These are phyloP conservation scores for Lamellibrachia columna DNA, from an alignment of 2,888 invertebrate species.

Conservation along the genomic window DNA sequence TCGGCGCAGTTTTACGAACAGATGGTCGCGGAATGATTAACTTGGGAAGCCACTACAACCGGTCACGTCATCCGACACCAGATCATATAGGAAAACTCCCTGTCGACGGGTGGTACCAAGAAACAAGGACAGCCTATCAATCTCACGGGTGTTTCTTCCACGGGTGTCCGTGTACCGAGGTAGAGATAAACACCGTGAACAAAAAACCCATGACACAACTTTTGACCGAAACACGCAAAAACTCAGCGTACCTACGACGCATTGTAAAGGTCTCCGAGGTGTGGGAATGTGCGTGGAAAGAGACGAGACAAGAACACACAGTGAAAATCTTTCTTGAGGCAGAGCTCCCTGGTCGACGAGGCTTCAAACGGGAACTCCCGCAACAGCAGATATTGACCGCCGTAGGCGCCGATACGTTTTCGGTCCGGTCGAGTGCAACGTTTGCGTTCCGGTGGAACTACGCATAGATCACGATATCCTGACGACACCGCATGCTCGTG, in stretches of 20 bases:
- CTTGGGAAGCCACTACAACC: background rate
- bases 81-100: background rate
- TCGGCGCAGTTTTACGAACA: background rate
- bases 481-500: background rate
- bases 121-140: conserved; percentile 23
- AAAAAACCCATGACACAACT: background rate
- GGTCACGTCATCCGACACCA: background rate
- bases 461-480: background rate
- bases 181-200: background rate
- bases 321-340: background rate
- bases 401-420: background rate
- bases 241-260: background rate
- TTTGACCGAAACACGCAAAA: background rate
- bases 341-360: background rate
- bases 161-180: conserved; percentile 27
- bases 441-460: background rate
- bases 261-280: conserved; percentile 31
- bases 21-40: background rate
- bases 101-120: background rate
- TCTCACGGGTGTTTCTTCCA: conserved; percentile 40
- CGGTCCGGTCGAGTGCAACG: background rate
- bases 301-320: background rate
- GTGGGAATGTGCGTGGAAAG: conserved; percentile 31
- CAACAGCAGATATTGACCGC: background rate
- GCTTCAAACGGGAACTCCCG: background rate